phyloP scores from a whole-genome alignment of 1,140 invertebrate species.

The Luehdorfia chinensis region DNA sequence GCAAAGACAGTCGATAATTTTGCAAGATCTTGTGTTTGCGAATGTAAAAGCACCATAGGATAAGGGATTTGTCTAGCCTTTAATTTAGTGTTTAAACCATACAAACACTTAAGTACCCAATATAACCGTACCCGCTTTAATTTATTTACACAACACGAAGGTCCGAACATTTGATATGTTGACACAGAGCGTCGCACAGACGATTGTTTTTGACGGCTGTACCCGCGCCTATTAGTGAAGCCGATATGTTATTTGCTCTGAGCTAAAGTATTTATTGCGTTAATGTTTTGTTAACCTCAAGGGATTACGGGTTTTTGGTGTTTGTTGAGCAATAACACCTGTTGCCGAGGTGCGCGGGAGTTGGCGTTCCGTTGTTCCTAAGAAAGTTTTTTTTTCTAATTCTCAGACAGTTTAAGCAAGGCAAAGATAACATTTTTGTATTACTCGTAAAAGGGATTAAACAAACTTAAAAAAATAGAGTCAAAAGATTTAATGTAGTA shows the following conservation, averaged over 20 bases:
- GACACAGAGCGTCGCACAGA: conserved; percentile 37
- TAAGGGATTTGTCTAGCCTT: conserved; percentile 12
- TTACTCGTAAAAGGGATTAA: too few relatives aligned
- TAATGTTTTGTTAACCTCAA: conserved; percentile 70
- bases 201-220: conserved; percentile 52
- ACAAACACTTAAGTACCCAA: conserved; percentile 7
- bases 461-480: too few relatives aligned
- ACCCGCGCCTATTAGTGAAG: conserved; percentile 63
- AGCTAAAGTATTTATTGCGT: conserved; percentile 66
- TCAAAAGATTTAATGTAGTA: too few relatives aligned
- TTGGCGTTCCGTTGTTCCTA: conserved; percentile 17
- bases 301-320: conserved; percentile 66
- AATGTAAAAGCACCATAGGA: neutral
- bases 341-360: conserved; percentile 51
- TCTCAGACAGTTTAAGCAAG: too few relatives aligned
- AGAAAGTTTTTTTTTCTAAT: too few relatives aligned
- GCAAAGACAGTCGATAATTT: neutral
- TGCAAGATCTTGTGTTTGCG: conserved; percentile 5
- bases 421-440: too few relatives aligned
- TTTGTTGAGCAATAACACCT: conserved; percentile 70
- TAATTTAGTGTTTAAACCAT: conserved; percentile 3
- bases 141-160: conserved; percentile 21
- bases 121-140: conserved; percentile 16
- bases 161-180: conserved; percentile 44
- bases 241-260: conserved; percentile 40